Evolutionary conservation across 2,888 invertebrate genomes (phyloP).

Genomic region (Argynnis bischoffii): DNA sequence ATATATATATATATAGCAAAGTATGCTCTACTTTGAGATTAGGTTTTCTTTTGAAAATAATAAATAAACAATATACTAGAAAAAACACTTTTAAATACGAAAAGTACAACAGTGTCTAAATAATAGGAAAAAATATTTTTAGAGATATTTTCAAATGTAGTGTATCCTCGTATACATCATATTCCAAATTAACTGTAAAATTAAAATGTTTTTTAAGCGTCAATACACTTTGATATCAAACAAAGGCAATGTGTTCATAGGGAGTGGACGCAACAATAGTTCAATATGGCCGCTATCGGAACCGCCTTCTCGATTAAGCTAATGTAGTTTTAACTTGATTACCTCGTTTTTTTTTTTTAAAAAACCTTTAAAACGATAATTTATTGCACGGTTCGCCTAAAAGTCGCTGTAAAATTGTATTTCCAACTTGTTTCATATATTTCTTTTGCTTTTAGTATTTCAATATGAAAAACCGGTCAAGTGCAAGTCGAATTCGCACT

Average conservation of each 20-base stretch:
- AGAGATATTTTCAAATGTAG: too few species aligned
- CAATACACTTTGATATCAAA: slow-evolving; percentile 12
- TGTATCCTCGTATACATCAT: too few species aligned
- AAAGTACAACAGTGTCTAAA: too few species aligned
- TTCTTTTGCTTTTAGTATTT: background rate
- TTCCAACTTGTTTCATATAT: background rate
- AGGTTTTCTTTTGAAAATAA: too few species aligned
- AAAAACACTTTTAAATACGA: too few species aligned
- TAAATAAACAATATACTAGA: too few species aligned
- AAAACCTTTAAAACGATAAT: slow-evolving; percentile 14
- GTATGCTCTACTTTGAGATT: too few species aligned
- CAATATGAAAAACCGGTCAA: background rate
- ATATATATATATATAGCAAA: too few species aligned
- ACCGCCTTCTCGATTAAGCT: slow-evolving; percentile 26
- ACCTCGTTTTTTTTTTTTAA: slow-evolving; percentile 6
- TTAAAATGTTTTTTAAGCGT: background rate
- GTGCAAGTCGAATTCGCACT: too few species aligned
- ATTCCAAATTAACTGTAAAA: background rate
- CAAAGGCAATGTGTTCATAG: slow-evolving; percentile 14
- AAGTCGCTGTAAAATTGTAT: background rate
- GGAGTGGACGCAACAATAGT: slow-evolving; percentile 28
- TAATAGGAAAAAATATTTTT: too few species aligned
- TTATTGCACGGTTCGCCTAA: background rate
- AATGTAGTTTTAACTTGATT: slow-evolving; percentile 24
- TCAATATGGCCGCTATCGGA: slow-evolving; percentile 24